A percentile compares a stretch with the other conserved stretches of the same genome.
These are phyloP conservation scores for Actinostola sp. DNA, from an alignment of 92 coral and sea anemone species.

Conservation along the genomic window DNA sequence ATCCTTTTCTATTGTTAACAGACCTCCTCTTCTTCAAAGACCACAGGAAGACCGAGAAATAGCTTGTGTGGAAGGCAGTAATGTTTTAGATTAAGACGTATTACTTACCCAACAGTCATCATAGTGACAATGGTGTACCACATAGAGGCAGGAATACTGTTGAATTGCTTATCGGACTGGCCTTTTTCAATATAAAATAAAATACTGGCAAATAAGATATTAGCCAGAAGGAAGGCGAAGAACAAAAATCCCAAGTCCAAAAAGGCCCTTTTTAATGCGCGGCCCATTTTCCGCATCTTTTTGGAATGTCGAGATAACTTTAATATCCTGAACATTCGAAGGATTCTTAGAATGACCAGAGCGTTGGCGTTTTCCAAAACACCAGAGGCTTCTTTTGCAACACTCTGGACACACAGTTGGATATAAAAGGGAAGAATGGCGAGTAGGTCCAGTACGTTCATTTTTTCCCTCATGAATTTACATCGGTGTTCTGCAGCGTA, in stretches of 20 bases:
- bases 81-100: not conserved
- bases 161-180: conserved; percentile 50
- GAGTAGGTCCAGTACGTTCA: conserved; percentile 81
- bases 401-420: conserved; percentile 43
- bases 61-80: too few species aligned
- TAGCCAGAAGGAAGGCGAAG: conserved; percentile 83
- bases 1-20: too few species aligned
- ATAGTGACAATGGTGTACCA: conserved; percentile 94
- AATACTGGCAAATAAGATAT: conserved; percentile 88
- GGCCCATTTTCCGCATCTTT: conserved; percentile 84
- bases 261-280: conserved; percentile 78
- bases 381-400: conserved; percentile 36
- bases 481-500: conserved; percentile 72
- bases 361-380: conserved; percentile 70
- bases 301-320: conserved; percentile 92
- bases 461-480: conserved; percentile 61
- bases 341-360: conserved; percentile 78
- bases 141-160: conserved; percentile 92
- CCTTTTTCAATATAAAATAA: conserved; percentile 69
- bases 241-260: conserved; percentile 83
- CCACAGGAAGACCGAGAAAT: not conserved
- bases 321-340: conserved; percentile 82
- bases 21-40: not conserved
- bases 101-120: conserved; percentile 98
- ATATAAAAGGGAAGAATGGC: conserved; percentile 86